Percentiles rank a stretch among this genome's conserved stretches.
Evolutionary conservation across 2,888 invertebrate genomes (phyloP).

Genomic region (Dione juno): DNA sequence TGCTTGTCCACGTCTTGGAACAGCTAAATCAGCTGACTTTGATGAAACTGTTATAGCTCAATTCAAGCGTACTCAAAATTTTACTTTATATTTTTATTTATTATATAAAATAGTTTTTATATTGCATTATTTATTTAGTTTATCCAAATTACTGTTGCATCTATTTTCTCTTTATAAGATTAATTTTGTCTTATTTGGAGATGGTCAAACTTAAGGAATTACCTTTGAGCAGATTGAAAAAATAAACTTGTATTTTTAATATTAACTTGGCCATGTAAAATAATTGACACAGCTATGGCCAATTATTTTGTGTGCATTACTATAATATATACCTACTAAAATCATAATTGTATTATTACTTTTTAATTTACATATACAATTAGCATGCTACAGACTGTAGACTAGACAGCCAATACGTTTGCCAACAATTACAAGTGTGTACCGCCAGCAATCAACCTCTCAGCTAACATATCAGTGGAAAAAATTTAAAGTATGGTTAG

Average conservation of each 20-base stretch:
- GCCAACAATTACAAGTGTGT: slow-evolving; percentile 29
- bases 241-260: no score
- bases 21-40: neutral
- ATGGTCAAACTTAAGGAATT: no score
- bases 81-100: neutral
- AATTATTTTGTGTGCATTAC: no score
- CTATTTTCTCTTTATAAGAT: no score
- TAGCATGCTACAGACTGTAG: slow-evolving; percentile 7
- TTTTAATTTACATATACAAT: neutral
- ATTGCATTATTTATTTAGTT: no score
- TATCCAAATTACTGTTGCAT: no score
- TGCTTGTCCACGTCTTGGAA: neutral
- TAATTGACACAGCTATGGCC: no score
- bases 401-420: neutral
- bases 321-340: neutral
- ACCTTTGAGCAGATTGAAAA: no score
- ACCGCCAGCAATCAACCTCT: slow-evolving; percentile 14
- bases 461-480: neutral
- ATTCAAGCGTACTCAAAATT: neutral
- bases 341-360: neutral
- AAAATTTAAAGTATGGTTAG: neutral
- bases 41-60: neutral
- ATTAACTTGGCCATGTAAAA: no score
- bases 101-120: neutral
- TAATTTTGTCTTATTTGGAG: no score